These are phyloP conservation scores for Clitarchus hookeri DNA, from an alignment of 2,888 invertebrate genomes.

Conservation along the genomic window DNA sequence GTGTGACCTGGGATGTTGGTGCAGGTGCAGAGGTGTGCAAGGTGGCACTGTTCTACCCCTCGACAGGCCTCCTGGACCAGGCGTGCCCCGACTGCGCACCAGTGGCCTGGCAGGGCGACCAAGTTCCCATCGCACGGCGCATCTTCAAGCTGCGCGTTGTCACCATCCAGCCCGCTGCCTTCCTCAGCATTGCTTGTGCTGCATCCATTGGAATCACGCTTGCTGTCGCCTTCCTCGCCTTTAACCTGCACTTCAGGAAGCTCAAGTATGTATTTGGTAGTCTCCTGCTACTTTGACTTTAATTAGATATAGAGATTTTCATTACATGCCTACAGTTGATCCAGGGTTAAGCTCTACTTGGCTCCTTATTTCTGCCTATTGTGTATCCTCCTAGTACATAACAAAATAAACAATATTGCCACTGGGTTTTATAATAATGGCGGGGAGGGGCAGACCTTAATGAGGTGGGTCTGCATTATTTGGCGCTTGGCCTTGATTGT, in stretches of 20 bases:
- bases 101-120: conserved; percentile 75
- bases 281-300: too few relatives aligned
- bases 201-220: conserved; percentile 76
- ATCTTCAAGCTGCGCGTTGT: conserved; percentile 75
- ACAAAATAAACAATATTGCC: too few relatives aligned
- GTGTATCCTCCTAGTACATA: too few relatives aligned
- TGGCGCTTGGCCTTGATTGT: too few relatives aligned
- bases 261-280: conserved; percentile 65
- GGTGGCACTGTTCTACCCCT: conserved; percentile 70
- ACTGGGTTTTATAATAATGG: too few relatives aligned
- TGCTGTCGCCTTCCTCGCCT: conserved; percentile 75
- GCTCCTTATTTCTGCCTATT: too few relatives aligned
- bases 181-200: conserved; percentile 72
- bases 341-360: too few relatives aligned
- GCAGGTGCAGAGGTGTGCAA: conserved; percentile 71
- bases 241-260: conserved; percentile 82
- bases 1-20: conserved; percentile 41
- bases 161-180: conserved; percentile 76
- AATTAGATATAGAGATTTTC: too few relatives aligned
- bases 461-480: too few relatives aligned
- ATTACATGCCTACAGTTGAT: too few relatives aligned
- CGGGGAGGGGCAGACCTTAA: too few relatives aligned
- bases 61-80: conserved; percentile 66
- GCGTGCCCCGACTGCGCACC: conserved; percentile 70
- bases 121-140: conserved; percentile 78